A percentile compares a stretch with the other conserved stretches of the same genome.
These are phyloP conservation scores for Sebastes hopkinsi DNA, from an alignment of 2,797 vertebrate genomes.

Conservation along the genomic window DNA sequence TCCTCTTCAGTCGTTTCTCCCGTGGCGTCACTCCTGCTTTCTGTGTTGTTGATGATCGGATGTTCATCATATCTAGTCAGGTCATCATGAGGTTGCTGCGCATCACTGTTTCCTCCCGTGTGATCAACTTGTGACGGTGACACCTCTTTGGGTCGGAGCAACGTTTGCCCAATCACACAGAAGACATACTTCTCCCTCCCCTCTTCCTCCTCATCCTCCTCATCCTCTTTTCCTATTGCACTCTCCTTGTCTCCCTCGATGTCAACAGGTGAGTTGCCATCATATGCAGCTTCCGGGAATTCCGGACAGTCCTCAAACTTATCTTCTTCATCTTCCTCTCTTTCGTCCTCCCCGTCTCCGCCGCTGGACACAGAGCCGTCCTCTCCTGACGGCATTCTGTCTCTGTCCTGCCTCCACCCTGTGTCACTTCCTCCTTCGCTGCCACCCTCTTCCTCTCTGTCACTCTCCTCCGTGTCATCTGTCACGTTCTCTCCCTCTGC, in stretches of 20 bases:
- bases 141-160: conserved; percentile 32
- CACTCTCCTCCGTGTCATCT: conserved; percentile 62
- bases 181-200: conserved; percentile 66
- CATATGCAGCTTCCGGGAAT: conserved; percentile 57
- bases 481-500: conserved; percentile 44
- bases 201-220: conserved; percentile 35
- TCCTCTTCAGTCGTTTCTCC: conserved; percentile 6
- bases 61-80: conserved; percentile 8
- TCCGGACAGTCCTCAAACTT: conserved; percentile 77
- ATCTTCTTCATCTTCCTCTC: conserved; percentile 61
- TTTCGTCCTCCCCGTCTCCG: conserved; percentile 70
- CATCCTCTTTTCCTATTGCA: conserved; percentile 30
- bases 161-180: conserved; percentile 77
- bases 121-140: conserved; percentile 38
- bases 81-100: conserved; percentile 25
- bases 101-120: conserved; percentile 4
- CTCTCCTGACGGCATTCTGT: conserved; percentile 64
- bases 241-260: conserved; percentile 10
- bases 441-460: conserved; percentile 65
- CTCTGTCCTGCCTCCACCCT: conserved; percentile 50
- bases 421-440: conserved; percentile 70
- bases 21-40: not conserved
- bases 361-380: conserved; percentile 78
- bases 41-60: not conserved
- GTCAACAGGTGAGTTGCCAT: conserved; percentile 19